Conservation (phyloP, 30 jellyfish, hydroid and myxozoan genomes). For the Aurelia sp. region DNA sequence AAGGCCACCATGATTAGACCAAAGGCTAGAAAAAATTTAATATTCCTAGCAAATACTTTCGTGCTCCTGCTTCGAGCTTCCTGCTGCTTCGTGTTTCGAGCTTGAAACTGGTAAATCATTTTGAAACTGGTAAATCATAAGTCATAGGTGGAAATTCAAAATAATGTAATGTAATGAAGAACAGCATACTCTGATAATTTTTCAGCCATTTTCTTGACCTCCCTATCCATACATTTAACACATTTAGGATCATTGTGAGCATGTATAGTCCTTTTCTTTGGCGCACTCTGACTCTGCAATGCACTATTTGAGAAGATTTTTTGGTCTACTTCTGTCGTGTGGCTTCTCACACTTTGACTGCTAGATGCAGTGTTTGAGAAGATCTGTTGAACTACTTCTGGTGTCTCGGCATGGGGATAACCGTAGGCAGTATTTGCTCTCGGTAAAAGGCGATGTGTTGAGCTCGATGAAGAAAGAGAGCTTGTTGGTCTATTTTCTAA, state of each 20-base stretch:
- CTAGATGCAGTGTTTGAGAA: neutral
- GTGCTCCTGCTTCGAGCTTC: too few species aligned
- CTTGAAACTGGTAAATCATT: too few species aligned
- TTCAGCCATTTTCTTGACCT: conserved; percentile 42
- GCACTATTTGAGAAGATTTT: neutral
- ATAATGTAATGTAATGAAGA: too few species aligned
- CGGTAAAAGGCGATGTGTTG: neutral
- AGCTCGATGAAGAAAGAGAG: conserved; percentile 10
- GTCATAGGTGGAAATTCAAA: too few species aligned
- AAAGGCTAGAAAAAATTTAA: too few species aligned
- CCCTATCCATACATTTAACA: conserved; percentile 40
- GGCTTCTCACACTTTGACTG: too few species aligned
- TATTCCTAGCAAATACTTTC: too few species aligned
- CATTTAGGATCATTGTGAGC: conserved; percentile 41
- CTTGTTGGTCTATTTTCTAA: conserved; percentile 20
- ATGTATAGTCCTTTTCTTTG: conserved; percentile 2
- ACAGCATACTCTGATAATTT: conserved; percentile 44
- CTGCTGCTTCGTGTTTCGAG: too few species aligned
- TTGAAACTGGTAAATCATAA: too few species aligned
- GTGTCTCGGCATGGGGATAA: conserved; percentile 14
- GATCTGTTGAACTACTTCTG: conserved; percentile 18
- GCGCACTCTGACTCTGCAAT: conserved; percentile 3
- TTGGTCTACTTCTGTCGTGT: conserved; percentile 32
- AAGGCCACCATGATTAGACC: too few species aligned
- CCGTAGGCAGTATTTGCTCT: conserved; percentile 6